Conservation (phyloP, 2,797 vertebrate genomes). For the Cuniculus paca region DNA sequence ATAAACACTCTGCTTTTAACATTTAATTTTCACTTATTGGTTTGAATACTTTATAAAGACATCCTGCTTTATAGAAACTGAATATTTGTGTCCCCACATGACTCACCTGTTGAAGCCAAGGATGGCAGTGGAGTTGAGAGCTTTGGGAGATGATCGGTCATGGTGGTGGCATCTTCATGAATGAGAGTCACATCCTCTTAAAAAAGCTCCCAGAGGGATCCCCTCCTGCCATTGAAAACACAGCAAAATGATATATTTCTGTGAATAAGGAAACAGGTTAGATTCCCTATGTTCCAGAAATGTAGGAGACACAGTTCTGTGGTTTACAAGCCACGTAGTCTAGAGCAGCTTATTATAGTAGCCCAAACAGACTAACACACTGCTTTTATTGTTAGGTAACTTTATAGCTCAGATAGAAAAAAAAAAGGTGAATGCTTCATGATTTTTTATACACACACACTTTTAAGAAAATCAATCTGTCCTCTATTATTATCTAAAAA, state of each 20-base stretch:
- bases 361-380: background rate
- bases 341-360: background rate
- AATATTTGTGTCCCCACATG: background rate
- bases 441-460: background rate
- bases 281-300: background rate
- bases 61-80: background rate
- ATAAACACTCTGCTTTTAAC: background rate
- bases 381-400: background rate
- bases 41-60: background rate
- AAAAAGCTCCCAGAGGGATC: background rate
- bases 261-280: background rate
- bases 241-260: background rate
- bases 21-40: background rate
- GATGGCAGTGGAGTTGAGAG: background rate
- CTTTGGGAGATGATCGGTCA: background rate
- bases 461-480: conserved; percentile 2
- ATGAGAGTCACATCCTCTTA: no score
- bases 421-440: background rate
- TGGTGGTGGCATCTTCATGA: background rate
- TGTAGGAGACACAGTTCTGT: background rate
- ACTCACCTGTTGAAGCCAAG: background rate
- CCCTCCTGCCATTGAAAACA: background rate
- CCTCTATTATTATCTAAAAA: background rate
- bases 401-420: background rate
- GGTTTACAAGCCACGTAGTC: background rate